Conservation (phyloP, 2,113 vertebrate genomes). For the Muntiacus muntjak region DNA sequence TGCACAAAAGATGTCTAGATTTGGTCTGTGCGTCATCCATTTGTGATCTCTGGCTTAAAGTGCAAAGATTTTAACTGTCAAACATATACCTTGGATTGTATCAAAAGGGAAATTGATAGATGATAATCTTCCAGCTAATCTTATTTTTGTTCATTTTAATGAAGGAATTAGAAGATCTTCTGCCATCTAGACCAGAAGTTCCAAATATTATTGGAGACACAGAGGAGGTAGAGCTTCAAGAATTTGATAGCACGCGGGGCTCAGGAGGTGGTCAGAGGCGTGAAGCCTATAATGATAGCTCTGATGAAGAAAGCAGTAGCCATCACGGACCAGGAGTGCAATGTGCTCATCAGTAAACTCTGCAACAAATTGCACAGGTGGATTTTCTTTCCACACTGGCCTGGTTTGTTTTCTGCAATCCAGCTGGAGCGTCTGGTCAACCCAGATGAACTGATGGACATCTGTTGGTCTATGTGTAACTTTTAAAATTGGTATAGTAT, state of each 20-base stretch:
- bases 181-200: constrained; percentile 93
- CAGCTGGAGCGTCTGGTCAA: constrained; percentile 80
- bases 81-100: neutral
- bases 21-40: neutral
- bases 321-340: constrained; percentile 97
- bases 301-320: constrained; percentile 95
- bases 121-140: neutral
- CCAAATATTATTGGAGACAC: constrained; percentile 90
- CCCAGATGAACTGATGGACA: constrained; percentile 85
- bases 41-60: neutral
- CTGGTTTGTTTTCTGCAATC: constrained; percentile 80
- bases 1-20: neutral
- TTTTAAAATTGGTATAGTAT: constrained; percentile 93
- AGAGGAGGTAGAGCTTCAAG: constrained; percentile 96
- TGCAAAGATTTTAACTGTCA: neutral
- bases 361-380: constrained; percentile 79
- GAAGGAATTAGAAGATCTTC: constrained; percentile 96
- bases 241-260: constrained; percentile 93
- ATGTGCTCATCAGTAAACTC: constrained; percentile 95
- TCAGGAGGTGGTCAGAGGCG: constrained; percentile 91
- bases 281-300: constrained; percentile 98
- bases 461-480: constrained; percentile 92
- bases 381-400: constrained; percentile 81
- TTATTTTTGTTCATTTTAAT: constrained; percentile 26
- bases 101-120: neutral